Percentiles rank a stretch among this genome's conserved stretches.
These are phyloP conservation scores for Chauna torquata DNA, from an alignment of 2,113 vertebrate genomes.

Conservation along the genomic window DNA sequence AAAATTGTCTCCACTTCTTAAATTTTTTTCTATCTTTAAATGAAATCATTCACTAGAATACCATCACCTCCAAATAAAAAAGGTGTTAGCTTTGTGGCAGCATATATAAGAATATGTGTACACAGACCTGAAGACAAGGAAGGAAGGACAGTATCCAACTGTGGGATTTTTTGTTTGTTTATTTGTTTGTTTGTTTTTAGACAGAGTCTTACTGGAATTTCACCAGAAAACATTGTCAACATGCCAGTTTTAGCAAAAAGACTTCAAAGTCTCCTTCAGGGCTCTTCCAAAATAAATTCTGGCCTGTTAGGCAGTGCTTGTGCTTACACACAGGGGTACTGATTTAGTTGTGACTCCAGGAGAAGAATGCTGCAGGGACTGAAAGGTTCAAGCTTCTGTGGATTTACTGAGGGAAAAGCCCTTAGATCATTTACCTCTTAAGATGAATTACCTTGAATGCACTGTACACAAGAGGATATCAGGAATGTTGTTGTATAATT, in stretches of 20 bases:
- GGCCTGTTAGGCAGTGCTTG: background rate
- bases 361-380: background rate
- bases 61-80: background rate
- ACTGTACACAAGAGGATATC: background rate
- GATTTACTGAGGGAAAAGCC: background rate
- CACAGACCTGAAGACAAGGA: background rate
- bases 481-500: background rate
- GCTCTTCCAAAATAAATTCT: background rate
- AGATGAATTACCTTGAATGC: background rate
- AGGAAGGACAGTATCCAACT: background rate
- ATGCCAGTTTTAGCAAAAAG: background rate
- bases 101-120: background rate
- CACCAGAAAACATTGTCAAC: background rate
- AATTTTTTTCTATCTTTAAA: background rate
- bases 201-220: background rate
- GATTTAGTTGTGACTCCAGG: background rate
- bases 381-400: background rate
- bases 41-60: background rate
- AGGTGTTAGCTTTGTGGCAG: background rate
- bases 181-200: background rate
- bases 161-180: background rate
- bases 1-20: background rate
- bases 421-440: background rate
- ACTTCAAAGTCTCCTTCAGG: background rate
- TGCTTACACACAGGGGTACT: background rate